These are phyloP conservation scores for Chloropsis cyanopogon DNA, from an alignment of 2,113 vertebrate species.

Conservation along the genomic window DNA sequence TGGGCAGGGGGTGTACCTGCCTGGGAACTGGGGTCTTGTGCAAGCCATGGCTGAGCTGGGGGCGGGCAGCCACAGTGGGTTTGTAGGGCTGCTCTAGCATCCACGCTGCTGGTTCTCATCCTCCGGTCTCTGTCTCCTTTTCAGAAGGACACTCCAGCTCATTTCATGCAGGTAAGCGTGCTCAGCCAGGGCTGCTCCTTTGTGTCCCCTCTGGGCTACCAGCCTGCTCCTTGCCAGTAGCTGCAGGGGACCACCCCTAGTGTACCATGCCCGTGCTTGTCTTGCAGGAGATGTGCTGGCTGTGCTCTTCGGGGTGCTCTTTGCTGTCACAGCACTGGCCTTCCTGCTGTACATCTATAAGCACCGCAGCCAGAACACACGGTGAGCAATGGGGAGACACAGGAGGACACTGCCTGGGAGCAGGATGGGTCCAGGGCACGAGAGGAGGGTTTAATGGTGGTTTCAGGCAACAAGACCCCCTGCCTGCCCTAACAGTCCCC, in stretches of 20 bases:
- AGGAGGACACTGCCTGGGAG: rapidly evolving
- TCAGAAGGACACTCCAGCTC: background rate
- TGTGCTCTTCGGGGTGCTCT: constrained; percentile 74
- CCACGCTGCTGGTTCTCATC: background rate
- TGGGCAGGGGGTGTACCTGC: rapidly evolving
- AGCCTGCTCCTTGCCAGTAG: background rate
- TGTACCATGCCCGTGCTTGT: background rate
- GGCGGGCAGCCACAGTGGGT: rapidly evolving
- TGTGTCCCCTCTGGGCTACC: rapidly evolving
- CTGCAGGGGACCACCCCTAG: rapidly evolving
- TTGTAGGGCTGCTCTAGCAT: background rate
- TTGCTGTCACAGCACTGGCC: constrained; percentile 60
- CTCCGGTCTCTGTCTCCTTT: background rate
- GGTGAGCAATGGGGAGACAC: background rate
- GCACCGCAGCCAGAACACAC: constrained; percentile 40
- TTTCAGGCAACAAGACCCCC: background rate
- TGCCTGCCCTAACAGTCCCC: background rate
- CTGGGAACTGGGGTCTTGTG: background rate
- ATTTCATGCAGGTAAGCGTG: background rate
- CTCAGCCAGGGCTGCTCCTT: background rate
- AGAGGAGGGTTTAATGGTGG: background rate
- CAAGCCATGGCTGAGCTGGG: background rate
- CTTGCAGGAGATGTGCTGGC: constrained; percentile 75
- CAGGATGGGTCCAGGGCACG: rapidly evolving
- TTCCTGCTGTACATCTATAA: constrained; percentile 70